Evolutionary conservation across 2,113 vertebrate genomes (phyloP).

Genomic region (Periophthalmus modestus): DNA sequence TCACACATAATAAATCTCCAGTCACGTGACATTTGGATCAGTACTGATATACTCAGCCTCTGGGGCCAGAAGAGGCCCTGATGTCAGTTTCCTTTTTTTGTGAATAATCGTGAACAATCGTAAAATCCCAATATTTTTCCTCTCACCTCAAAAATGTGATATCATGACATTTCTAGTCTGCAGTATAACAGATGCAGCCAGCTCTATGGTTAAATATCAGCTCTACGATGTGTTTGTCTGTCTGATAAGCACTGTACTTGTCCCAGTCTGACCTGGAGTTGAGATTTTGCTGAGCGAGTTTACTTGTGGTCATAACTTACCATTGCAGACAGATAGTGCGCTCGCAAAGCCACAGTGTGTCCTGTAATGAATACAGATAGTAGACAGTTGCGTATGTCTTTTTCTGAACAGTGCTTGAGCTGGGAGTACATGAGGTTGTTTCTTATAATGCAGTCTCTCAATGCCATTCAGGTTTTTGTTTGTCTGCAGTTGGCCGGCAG

Average conservation of each 20-base stretch:
- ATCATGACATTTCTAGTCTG: background rate
- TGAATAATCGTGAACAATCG: too few species aligned
- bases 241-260: slow-evolving; percentile 47
- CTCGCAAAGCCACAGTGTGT: slow-evolving; percentile 7
- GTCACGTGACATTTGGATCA: too few species aligned
- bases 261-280: slow-evolving; percentile 52
- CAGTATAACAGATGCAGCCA: slow-evolving; percentile 48
- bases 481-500: background rate
- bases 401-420: slow-evolving; percentile 2
- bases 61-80: too few species aligned
- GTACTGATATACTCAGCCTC: too few species aligned
- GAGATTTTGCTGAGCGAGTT: slow-evolving; percentile 25
- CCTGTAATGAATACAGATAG: background rate
- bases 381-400: background rate
- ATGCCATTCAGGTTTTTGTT: background rate
- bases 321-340: slow-evolving; percentile 14
- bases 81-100: too few species aligned
- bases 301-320: slow-evolving; percentile 24
- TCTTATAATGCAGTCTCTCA: background rate
- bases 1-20: too few species aligned
- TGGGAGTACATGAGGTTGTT: slow-evolving; percentile 9
- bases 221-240: slow-evolving; percentile 50
- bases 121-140: too few species aligned
- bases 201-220: slow-evolving; percentile 53
- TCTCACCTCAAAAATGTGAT: too few species aligned